phyloP scores from a whole-genome alignment of 2,888 invertebrate genomes.

The Chironomus riparius region DNA sequence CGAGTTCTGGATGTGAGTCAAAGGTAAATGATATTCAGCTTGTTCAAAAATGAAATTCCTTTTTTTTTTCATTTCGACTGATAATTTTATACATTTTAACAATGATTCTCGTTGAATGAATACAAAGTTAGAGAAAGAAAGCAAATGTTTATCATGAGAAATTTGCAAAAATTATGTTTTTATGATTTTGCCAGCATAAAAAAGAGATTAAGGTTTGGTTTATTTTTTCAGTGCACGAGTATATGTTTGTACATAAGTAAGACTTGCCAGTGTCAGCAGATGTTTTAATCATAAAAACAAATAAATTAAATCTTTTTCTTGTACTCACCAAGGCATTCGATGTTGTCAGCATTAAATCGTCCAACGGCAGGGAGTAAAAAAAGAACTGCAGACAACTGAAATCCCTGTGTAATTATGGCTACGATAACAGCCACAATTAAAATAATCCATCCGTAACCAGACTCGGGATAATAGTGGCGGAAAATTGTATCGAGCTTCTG shows the following conservation, averaged over 20 bases:
- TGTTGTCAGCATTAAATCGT: constrained; percentile 21
- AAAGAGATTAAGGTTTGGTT: not conserved
- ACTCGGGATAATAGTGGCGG: constrained; percentile 16
- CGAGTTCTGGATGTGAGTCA: too few species aligned
- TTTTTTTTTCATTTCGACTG: not conserved
- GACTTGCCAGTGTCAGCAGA: not conserved
- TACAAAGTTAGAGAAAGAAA: not conserved
- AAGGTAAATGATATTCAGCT: too few species aligned
- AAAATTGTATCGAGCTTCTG: constrained; percentile 27
- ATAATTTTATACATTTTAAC: not conserved
- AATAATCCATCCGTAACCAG: constrained; percentile 18
- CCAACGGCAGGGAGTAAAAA: constrained; percentile 24
- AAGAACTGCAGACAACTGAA: constrained; percentile 19
- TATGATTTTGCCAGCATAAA: not conserved
- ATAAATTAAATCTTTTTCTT: not conserved
- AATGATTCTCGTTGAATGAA: not conserved
- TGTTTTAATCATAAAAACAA: constrained; percentile 5
- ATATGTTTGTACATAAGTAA: not conserved
- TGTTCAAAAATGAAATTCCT: too few species aligned
- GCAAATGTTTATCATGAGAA: not conserved
- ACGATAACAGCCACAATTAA: not conserved
- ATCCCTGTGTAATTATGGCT: constrained; percentile 13
- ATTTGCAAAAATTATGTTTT: not conserved
- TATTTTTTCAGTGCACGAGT: not conserved
- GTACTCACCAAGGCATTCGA: constrained; percentile 21